Evolutionary conservation across 2,113 vertebrate species (phyloP).

Genomic region (Camelus bactrianus): DNA sequence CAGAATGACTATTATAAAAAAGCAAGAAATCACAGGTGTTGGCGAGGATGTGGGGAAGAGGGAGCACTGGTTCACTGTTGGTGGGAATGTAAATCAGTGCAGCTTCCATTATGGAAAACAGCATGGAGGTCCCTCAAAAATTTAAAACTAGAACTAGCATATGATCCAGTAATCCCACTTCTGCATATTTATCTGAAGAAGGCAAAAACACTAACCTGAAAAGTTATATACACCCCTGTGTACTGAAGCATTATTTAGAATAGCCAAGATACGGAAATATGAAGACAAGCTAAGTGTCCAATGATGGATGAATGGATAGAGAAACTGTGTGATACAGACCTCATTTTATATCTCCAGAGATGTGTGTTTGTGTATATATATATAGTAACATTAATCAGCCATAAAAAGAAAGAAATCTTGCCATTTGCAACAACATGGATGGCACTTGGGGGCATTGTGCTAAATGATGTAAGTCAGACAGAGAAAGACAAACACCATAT

Average conservation of each 20-base stretch:
- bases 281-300: neutral
- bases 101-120: neutral
- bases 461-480: neutral
- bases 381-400: neutral
- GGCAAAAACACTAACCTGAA: neutral
- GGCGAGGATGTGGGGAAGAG: neutral
- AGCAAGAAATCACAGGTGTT: neutral
- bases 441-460: too few relatives aligned
- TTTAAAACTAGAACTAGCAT: neutral
- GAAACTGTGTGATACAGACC: too few relatives aligned
- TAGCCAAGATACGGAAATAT: neutral
- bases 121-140: neutral
- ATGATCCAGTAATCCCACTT: neutral
- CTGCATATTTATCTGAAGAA: neutral
- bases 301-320: neutral
- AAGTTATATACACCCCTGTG: too few relatives aligned
- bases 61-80: too few relatives aligned
- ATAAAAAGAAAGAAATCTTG: neutral
- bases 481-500: neutral
- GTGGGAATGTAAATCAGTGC: neutral
- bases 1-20: neutral
- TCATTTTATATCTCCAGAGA: too few relatives aligned
- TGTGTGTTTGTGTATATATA: neutral
- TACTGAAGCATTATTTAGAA: neutral
- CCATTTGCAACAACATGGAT: too few relatives aligned